phyloP scores from a whole-genome alignment of 2,797 vertebrate species.

The Brachymystax lenok region DNA sequence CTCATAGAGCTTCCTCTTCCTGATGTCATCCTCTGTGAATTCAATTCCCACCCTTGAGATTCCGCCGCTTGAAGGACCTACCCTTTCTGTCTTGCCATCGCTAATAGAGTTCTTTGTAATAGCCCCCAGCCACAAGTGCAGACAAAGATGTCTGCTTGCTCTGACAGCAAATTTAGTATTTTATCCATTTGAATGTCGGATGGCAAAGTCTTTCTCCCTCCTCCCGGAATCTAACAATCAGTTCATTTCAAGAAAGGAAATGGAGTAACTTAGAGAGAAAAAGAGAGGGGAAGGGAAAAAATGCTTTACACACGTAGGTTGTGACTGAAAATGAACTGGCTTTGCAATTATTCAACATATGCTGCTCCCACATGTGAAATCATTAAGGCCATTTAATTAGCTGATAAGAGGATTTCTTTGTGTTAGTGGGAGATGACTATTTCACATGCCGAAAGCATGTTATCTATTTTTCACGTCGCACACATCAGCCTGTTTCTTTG shows the following conservation, averaged over 20 bases:
- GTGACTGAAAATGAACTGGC: slow-evolving; percentile 37
- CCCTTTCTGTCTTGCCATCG: slow-evolving; percentile 1
- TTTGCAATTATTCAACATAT: slow-evolving; percentile 34
- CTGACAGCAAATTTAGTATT: slow-evolving; percentile 17
- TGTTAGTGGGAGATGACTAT: slow-evolving; percentile 46
- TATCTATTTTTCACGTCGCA: slow-evolving; percentile 47
- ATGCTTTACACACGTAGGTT: slow-evolving; percentile 13
- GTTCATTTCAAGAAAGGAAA: slow-evolving; percentile 11
- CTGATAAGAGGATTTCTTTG: slow-evolving; percentile 46
- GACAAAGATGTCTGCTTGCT: slow-evolving; percentile 21
- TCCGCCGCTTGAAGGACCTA: slow-evolving; percentile 14
- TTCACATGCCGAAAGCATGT: slow-evolving; percentile 53
- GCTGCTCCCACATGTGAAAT: slow-evolving; percentile 37
- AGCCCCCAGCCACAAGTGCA: slow-evolving; percentile 4
- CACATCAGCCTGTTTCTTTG: slow-evolving; percentile 48
- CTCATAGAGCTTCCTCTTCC: slow-evolving; percentile 1
- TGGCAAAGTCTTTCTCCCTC: slow-evolving; percentile 3
- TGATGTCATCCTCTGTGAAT: slow-evolving; percentile 18
- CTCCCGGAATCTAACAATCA: slow-evolving; percentile 23
- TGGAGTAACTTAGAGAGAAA: slow-evolving; percentile 9
- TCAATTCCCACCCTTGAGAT: slow-evolving; percentile 20
- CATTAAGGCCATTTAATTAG: slow-evolving; percentile 52
- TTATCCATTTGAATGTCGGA: not conserved
- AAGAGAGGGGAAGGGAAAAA: not conserved
- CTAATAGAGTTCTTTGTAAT: slow-evolving; percentile 26